phyloP scores from a whole-genome alignment of 2,113 vertebrate species.

The Pygoscelis adeliae region DNA sequence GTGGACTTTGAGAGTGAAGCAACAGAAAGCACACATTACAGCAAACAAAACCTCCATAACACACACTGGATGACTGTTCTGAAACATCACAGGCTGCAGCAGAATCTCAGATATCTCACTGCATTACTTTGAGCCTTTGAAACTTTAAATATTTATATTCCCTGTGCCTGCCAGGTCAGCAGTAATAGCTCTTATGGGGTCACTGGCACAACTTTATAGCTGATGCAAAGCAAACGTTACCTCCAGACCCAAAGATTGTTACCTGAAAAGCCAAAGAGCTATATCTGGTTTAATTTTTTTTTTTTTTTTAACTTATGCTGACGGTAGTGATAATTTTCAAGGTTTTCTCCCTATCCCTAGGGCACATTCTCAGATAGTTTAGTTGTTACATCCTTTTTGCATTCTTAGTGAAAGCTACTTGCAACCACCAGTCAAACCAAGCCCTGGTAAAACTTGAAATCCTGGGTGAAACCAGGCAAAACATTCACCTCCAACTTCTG shows the following conservation, averaged over 20 bases:
- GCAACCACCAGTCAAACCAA: not conserved
- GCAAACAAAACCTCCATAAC: not conserved
- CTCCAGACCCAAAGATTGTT: not conserved
- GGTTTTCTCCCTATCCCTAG: not conserved
- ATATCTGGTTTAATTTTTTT: not conserved
- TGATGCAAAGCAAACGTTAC: not conserved
- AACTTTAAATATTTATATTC: constrained; percentile 59
- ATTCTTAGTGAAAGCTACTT: not conserved
- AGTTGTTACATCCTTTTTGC: not conserved
- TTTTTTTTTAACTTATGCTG: not conserved
- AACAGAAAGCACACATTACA: not conserved
- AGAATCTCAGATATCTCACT: not conserved
- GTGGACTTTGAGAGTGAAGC: not conserved
- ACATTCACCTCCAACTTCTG: not conserved
- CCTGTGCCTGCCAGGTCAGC: not conserved
- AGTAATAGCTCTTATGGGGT: not conserved
- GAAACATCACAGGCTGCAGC: not conserved
- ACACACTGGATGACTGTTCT: not conserved
- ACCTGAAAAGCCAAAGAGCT: not conserved
- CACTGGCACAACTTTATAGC: not conserved
- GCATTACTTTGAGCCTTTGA: not conserved
- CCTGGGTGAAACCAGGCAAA: not conserved
- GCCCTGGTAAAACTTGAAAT: not conserved
- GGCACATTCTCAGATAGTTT: not conserved
- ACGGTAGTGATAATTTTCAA: not conserved